Percentiles rank a stretch among this genome's conserved stretches.
Conservation (phyloP, 1,140 invertebrate genomes). For the Pogonomyrmex californicus region DNA sequence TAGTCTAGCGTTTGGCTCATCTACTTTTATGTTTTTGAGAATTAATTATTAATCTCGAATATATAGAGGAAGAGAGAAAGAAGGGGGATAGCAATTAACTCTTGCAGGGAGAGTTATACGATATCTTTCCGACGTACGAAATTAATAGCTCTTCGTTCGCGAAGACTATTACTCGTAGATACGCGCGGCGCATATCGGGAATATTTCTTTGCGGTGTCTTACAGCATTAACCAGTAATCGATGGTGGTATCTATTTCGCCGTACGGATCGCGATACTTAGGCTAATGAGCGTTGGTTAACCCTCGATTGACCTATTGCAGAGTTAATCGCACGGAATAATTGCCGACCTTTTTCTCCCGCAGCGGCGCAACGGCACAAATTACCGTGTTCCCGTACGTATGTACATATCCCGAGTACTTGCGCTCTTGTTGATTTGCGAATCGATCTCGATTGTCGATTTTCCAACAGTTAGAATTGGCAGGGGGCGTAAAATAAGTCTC, state of each 20-base stretch:
- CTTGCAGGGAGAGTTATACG: not conserved
- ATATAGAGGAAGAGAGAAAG: not conserved
- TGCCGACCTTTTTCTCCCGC: slow-evolving; percentile 37
- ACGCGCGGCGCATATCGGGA: not conserved
- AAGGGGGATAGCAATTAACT: slow-evolving; percentile 10
- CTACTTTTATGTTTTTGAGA: slow-evolving; percentile 25
- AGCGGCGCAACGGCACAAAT: slow-evolving; percentile 35
- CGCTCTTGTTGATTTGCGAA: slow-evolving; percentile 41
- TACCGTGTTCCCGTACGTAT: slow-evolving; percentile 12
- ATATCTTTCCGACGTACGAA: slow-evolving; percentile 2
- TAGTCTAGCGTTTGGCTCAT: slow-evolving; percentile 21
- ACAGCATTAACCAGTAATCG: slow-evolving; percentile 27
- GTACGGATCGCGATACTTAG: slow-evolving; percentile 44
- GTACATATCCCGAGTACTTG: not conserved
- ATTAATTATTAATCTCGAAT: slow-evolving; percentile 34
- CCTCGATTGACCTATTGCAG: slow-evolving; percentile 46
- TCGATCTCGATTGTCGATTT: slow-evolving; percentile 36
- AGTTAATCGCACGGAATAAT: slow-evolving; percentile 56
- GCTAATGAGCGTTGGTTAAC: slow-evolving; percentile 45
- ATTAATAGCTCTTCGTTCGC: slow-evolving; percentile 11
- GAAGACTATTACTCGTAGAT: not conserved
- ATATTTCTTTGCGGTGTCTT: slow-evolving; percentile 37
- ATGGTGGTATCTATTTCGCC: slow-evolving; percentile 30
- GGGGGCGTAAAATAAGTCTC: slow-evolving; percentile 11
- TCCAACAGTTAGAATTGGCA: slow-evolving; percentile 3